These are phyloP conservation scores for Thalassarche chlororhynchos DNA, from an alignment of 2,113 vertebrate species.

Conservation along the genomic window DNA sequence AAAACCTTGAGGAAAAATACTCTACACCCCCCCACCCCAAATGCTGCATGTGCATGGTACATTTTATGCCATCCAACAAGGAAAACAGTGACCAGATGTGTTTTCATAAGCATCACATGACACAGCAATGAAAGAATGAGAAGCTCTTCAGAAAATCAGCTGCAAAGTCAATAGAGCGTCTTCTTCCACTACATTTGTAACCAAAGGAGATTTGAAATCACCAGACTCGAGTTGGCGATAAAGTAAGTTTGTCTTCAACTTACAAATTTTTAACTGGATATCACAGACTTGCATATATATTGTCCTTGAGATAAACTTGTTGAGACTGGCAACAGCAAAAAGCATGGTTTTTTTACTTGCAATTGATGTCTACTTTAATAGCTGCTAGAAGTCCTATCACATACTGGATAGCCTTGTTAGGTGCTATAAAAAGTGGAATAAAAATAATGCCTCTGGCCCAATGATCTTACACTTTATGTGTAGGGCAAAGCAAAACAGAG, in stretches of 20 bases:
- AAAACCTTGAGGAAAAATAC: not conserved
- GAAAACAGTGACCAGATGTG: not conserved
- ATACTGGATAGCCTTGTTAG: not conserved
- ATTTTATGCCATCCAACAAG: not conserved
- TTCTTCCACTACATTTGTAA: not conserved
- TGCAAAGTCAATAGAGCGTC: not conserved
- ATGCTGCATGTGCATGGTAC: not conserved
- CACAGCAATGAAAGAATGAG: not conserved
- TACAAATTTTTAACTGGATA: not conserved
- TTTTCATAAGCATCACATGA: not conserved
- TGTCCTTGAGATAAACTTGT: not conserved
- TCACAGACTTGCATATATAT: not conserved
- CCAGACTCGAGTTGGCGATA: not conserved
- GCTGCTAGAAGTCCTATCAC: not conserved
- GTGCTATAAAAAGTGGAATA: not conserved
- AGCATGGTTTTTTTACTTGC: not conserved
- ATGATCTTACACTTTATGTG: not conserved
- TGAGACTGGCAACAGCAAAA: not conserved
- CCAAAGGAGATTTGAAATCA: not conserved
- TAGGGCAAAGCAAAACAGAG: not conserved
- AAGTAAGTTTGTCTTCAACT: not conserved
- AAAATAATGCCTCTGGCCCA: not conserved
- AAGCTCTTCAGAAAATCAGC: not conserved
- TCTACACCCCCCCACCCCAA: not conserved
- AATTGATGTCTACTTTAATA: not conserved